phyloP scores from a whole-genome alignment of 2,797 vertebrate genomes.

The Cyclura pinguis region DNA sequence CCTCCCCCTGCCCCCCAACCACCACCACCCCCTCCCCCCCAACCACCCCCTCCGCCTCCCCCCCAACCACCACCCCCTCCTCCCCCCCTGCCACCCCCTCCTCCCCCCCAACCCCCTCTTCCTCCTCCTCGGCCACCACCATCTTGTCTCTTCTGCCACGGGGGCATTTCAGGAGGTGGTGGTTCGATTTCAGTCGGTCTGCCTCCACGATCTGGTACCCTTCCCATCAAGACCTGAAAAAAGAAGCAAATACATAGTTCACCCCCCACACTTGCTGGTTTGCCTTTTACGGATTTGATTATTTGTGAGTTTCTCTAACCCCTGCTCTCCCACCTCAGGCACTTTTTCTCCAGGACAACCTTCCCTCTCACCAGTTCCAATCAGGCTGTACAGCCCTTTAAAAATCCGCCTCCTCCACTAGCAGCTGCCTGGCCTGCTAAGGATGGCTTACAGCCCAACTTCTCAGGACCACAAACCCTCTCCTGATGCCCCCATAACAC shows the following conservation, averaged over 20 bases:
- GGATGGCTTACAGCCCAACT: too few relatives aligned
- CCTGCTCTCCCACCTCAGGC: too few relatives aligned
- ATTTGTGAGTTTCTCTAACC: too few relatives aligned
- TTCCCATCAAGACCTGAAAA: conserved; percentile 92
- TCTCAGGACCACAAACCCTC: too few relatives aligned
- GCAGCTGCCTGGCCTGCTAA: too few relatives aligned
- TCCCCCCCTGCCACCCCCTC: conserved; percentile 72
- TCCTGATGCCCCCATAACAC: too few relatives aligned
- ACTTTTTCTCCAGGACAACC: too few relatives aligned
- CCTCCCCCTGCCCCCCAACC: conserved; percentile 59
- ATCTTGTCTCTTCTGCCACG: conserved; percentile 94
- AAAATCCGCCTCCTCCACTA: too few relatives aligned
- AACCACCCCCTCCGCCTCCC: conserved; percentile 47
- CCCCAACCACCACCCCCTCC: conserved; percentile 42
- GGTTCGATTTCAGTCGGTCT: conserved; percentile 92
- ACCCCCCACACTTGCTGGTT: too few relatives aligned
- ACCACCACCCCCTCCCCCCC: conserved; percentile 54
- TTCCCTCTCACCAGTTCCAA: too few relatives aligned
- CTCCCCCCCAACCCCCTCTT: conserved; percentile 73
- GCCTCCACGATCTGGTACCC: conserved; percentile 95
- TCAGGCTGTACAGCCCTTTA: too few relatives aligned
- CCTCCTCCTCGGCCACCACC: conserved; percentile 86
- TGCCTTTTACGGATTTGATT: too few relatives aligned
- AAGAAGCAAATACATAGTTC: background rate
- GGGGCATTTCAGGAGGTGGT: conserved; percentile 94